Base-by-base conservation (phyloP, 1,140 invertebrate species). In the Nylanderia fulva region DNA sequence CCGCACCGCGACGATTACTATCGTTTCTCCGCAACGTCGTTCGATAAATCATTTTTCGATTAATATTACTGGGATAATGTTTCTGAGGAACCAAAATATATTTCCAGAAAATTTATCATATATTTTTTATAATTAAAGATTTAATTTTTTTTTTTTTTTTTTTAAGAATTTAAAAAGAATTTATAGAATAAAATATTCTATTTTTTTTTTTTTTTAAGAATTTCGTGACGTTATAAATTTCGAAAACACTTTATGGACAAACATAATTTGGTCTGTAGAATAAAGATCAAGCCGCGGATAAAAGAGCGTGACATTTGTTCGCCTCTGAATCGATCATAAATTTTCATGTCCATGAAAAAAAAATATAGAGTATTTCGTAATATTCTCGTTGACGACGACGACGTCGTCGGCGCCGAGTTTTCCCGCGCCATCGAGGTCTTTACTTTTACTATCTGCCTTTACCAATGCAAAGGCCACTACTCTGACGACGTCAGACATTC, bases 391-490 rank as follows among this genome's bases (percentile, higher is more conserved):
- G 36, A 36, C 36, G 7, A n/a, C 33, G 29, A 33, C 1, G 36
- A 36, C 36, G 7, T 15, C 21, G 61, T 42, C 0, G 2, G 1
- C n/a, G 11, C 11, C 24, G 29, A 54, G 24, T 33, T 74, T 66
- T 52, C 11, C 11, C 11, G 39, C 11, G 24, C 11, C 11, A 13
- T n/a, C 45, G 21, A 54, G 68, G 68, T 18, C 66, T 87, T 88
- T 48, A 48, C 60, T 72, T 72, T 88, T 77, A 79, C 68, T 86
- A 86, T 86, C 74, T 76, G 75, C 21, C 45, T 89, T 77, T 79
- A 60, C 87, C 74, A 84, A 89, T 86, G 79, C 85, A 88, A 86
- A 86, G 79, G 79, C 84, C 85, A 86, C 61, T 86, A 75, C 72
- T 74, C 66, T 58, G 72, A 64, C 84, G 36, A 88, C 64, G 82